Base-by-base conservation (phyloP, 2,113 vertebrate species). In the Bufo gargarizans region DNA sequence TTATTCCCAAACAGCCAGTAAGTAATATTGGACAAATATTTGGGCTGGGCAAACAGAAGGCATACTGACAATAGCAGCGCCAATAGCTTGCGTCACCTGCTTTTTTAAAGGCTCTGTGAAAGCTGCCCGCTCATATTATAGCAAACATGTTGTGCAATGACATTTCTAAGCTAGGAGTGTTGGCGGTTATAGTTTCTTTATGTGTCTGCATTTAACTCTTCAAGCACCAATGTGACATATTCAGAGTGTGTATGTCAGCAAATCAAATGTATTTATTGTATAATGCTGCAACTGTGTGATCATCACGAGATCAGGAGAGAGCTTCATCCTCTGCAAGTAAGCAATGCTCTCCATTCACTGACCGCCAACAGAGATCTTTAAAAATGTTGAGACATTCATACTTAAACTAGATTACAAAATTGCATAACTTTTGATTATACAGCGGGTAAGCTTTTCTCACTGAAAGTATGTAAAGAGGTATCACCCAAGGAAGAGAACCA, bases 11-110 rank as follows among this genome's bases (percentile, higher is more conserved):
- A 77, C 81, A 77, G 49, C 82, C 76, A 78, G 82, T 69, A 84
- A 89, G 82, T 69, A 84, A 89, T 89, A 89, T 89, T 89, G 76
- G 72, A 20, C 74, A 89, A 89, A 89, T 89, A 89, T 89, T 89
- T 89, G 80, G 87, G n/a, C 76, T 84, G 81, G 82, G 82, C 72
- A 89, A 89, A 89, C 82, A 89, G 49, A 78, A 63, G 65, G 58
- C 82, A 69, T 33, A 69, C n/a, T 45, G 74, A 89, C 81, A 89
- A 89, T 84, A 84, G 87, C 74, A 56, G 49, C 5, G 49, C 87
- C 87, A 89, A 78, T 58, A 78, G 65, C 33, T 43, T 22, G 45
- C 20, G 49, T 89, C 87, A 84, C 82, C 59, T 84, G 87, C 6
- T 17, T 77, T 76, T 80, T 84, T 83, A 84, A 88, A 65, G 80